Evolutionary conservation across 2,888 invertebrate species (phyloP), one percentile per base, ranked within the genome.

Genomic region (Miltochrista miniata): DNA sequence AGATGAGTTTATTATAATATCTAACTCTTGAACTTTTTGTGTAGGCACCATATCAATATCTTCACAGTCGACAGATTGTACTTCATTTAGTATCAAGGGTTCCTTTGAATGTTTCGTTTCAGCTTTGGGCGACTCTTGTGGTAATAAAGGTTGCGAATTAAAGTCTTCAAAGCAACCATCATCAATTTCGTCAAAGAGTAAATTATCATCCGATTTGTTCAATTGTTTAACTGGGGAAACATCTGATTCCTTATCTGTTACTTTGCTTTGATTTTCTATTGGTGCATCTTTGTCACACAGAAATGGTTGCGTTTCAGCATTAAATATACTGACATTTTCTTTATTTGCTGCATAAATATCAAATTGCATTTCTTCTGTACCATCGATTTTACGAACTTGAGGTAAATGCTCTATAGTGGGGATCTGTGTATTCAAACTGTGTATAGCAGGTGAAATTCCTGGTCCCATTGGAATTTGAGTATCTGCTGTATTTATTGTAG

Each of bases 181-280:
- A 42, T 83, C 79, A 38, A 86, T 54, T 34, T 87, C 87, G 36
- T 86, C 81, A 74, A 88, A 87, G 9, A 81, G 35, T 51, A 89
- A 74, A 49, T 76, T 73, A 51, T 87, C 87, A 59, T 84, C 76
- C 11, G 87, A 87, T 53, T 56, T 65, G 63, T 76, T 69, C 2
- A 61, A 7, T 1, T 45, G 45, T 45, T 55, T 55, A 18, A 45
- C 18, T 34, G 37, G 4, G 1, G 39, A 51, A 39, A 38, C 11
- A 14, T 45, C 33, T 12, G 30, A 39, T 24, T 38, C 45, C 54
- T 65, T 76, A 24, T 54, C 55, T 33, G 48, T 54, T 51, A 46
- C 44, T 45, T 45, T 59, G 42, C 37, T 56, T 46, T 52, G 58
- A 53, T 56, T 53, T 11, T 56, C 59, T 44, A 50, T 45, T 47